A percentile compares a stretch with the other conserved stretches of the same genome.
Conservation (phyloP, 1,140 invertebrate genomes). For the Drosophila setifemur region DNA sequence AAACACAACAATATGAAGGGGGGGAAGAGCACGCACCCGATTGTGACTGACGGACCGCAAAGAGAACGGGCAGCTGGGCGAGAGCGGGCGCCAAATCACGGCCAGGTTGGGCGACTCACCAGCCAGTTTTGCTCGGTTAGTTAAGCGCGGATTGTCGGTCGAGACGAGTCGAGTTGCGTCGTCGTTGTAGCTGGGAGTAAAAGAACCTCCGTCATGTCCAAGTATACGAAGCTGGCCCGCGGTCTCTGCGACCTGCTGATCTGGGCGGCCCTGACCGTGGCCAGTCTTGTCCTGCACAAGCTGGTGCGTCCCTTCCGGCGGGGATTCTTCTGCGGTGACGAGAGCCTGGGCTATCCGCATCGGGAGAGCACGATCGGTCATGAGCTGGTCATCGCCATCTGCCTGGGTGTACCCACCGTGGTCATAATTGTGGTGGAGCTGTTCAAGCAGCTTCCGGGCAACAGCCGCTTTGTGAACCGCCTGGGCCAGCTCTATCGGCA, state of each 20-base stretch:
- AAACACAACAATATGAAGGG: slow-evolving; percentile 8
- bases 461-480: slow-evolving; percentile 83
- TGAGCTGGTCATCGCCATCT: slow-evolving; percentile 28
- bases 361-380: slow-evolving; percentile 87
- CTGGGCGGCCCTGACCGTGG: slow-evolving; percentile 48
- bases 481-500: slow-evolving; percentile 88
- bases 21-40: slow-evolving; percentile 4
- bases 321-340: slow-evolving; percentile 98
- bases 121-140: slow-evolving; percentile 40
- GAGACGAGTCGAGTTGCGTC: slow-evolving; percentile 35
- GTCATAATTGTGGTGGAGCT: slow-evolving; percentile 72
- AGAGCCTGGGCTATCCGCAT: slow-evolving; percentile 93
- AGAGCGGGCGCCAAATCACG: slow-evolving; percentile 52
- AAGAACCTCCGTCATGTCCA: slow-evolving; percentile 49
- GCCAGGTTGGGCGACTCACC: slow-evolving; percentile 48
- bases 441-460: slow-evolving; percentile 65
- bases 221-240: slow-evolving; percentile 63
- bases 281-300: slow-evolving; percentile 45
- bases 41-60: slow-evolving; percentile 61
- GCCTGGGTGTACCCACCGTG: slow-evolving; percentile 43
- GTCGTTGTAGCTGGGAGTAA: background rate
- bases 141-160: slow-evolving; percentile 67
- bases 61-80: slow-evolving; percentile 24
- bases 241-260: slow-evolving; percentile 68
- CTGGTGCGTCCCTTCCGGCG: slow-evolving; percentile 89